These are phyloP conservation scores for Sphenodon punctatus DNA, from an alignment of 2,797 vertebrate species.

Conservation along the genomic window DNA sequence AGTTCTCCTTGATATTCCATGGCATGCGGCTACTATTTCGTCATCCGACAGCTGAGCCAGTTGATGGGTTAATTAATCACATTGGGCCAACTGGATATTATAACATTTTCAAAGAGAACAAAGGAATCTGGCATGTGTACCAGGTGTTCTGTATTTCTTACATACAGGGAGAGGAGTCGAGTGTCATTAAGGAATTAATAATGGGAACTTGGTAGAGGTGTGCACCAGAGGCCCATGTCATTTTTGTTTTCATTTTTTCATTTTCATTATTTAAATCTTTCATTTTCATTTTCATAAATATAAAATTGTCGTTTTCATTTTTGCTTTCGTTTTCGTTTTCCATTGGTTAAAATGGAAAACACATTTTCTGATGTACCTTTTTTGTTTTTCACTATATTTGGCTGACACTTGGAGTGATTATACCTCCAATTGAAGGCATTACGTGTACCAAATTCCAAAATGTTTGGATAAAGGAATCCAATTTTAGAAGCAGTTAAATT, in stretches of 20 bases:
- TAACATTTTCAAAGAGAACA: slow-evolving; percentile 31
- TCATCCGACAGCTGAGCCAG: slow-evolving; percentile 37
- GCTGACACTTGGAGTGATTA: too few relatives aligned
- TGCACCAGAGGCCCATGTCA: too few relatives aligned
- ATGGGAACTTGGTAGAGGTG: slow-evolving; percentile 1
- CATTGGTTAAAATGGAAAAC: too few relatives aligned
- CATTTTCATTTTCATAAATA: too few relatives aligned
- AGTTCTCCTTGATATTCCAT: slow-evolving; percentile 64
- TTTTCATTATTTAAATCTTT: too few relatives aligned
- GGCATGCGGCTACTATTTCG: slow-evolving; percentile 16
- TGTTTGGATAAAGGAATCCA: too few relatives aligned
- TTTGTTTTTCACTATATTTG: too few relatives aligned
- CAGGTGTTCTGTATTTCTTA: slow-evolving; percentile 24
- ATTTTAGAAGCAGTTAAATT: too few relatives aligned
- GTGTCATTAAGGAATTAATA: slow-evolving; percentile 13
- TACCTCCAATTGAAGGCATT: too few relatives aligned
- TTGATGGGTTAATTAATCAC: slow-evolving; percentile 64
- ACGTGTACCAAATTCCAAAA: too few relatives aligned
- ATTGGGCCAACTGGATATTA: slow-evolving; percentile 9
- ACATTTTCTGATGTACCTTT: too few relatives aligned
- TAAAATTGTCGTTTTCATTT: not conserved
- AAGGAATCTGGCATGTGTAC: not conserved
- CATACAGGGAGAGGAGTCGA: not conserved
- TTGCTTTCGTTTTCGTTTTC: not conserved
- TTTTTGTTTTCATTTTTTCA: too few relatives aligned